These are phyloP conservation scores for Arremon aurantiirostris DNA, from an alignment of 2,797 vertebrate species.

Conservation along the genomic window DNA sequence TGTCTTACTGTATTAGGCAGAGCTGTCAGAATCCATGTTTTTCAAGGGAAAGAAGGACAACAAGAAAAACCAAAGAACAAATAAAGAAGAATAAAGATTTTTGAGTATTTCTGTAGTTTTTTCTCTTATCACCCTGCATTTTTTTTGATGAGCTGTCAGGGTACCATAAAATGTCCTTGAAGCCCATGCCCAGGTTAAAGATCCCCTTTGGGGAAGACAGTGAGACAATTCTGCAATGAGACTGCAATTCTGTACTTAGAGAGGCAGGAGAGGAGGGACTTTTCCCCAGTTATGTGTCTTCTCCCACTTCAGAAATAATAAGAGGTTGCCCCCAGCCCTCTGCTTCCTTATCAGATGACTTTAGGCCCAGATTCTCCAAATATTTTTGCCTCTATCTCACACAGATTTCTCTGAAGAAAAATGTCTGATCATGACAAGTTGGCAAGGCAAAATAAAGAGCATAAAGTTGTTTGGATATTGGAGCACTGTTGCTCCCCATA, in stretches of 20 bases:
- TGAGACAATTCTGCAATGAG: too few relatives aligned
- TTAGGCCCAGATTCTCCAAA: constrained; percentile 32
- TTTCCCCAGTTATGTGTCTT: background rate
- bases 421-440: constrained; percentile 4
- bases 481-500: background rate
- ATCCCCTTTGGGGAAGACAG: background rate
- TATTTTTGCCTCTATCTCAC: constrained; percentile 46
- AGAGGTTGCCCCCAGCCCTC: background rate
- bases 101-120: background rate
- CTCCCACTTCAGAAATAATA: background rate
- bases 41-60: background rate
- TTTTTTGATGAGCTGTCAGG: background rate
- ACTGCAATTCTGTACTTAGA: background rate
- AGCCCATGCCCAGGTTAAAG: background rate
- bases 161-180: background rate
- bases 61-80: background rate
- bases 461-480: background rate
- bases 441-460: constrained; percentile 12
- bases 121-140: background rate
- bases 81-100: background rate
- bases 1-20: background rate
- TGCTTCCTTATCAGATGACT: constrained; percentile 34
- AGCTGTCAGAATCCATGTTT: background rate
- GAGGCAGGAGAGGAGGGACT: background rate
- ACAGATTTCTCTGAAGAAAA: constrained; percentile 25